phyloP scores from a whole-genome alignment of 2,797 vertebrate species.

The Novumbra hubbsi region DNA sequence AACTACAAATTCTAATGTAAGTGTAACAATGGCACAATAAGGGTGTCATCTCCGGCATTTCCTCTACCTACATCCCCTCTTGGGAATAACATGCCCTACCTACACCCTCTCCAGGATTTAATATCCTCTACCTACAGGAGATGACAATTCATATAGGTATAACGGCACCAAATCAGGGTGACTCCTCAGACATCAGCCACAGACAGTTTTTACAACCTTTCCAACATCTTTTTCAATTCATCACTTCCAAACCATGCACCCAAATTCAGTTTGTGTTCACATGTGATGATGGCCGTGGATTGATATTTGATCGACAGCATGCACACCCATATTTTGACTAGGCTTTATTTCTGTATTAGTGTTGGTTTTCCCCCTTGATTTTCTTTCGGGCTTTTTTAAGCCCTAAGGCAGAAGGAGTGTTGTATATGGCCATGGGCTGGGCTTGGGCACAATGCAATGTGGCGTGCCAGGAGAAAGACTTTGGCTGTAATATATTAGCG shows the following conservation, averaged over 20 bases:
- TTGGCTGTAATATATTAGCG: no score
- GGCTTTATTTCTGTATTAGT: not conserved
- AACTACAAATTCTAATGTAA: no score
- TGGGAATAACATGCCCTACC: no score
- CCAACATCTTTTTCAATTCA: not conserved
- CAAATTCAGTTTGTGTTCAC: not conserved
- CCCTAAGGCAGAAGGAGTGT: no score
- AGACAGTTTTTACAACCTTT: not conserved
- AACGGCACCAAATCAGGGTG: not conserved
- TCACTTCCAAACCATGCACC: not conserved
- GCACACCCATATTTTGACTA: not conserved
- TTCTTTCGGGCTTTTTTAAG: not conserved
- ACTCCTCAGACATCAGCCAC: not conserved
- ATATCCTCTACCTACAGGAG: not conserved
- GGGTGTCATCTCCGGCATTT: no score
- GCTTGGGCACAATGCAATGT: no score
- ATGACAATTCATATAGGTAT: not conserved
- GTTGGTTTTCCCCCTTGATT: not conserved
- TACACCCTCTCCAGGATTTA: no score
- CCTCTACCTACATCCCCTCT: no score
- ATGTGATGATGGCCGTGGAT: not conserved
- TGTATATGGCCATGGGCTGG: no score
- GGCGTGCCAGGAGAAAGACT: no score
- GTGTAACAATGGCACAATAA: no score
- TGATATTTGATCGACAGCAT: not conserved